Evolutionary conservation across 2,797 vertebrate genomes (phyloP).

Genomic region (Pangasius krempfi): DNA sequence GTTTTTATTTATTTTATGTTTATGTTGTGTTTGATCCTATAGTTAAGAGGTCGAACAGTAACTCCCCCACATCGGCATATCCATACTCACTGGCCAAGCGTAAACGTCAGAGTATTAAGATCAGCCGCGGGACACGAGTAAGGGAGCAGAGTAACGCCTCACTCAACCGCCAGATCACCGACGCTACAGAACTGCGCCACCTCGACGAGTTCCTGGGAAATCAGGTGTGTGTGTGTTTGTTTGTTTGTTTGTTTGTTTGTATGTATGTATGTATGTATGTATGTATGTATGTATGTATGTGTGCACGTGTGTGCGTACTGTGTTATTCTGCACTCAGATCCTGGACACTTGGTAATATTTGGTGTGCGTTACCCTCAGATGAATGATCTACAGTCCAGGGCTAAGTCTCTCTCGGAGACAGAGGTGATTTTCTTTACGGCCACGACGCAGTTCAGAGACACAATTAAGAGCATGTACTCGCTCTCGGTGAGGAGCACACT

Average conservation of each 20-base stretch:
- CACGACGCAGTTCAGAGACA: conserved; percentile 89
- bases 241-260: no score
- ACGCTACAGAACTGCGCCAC: conserved; percentile 86
- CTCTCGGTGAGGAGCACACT: conserved; percentile 79
- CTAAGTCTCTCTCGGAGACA: conserved; percentile 80
- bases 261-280: not conserved
- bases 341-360: no score
- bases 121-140: conserved; percentile 82
- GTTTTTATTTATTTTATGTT: not conserved
- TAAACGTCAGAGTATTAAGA: conserved; percentile 74
- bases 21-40: conserved; percentile 7
- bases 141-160: conserved; percentile 80
- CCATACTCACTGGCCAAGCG: conserved; percentile 40
- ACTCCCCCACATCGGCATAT: conserved; percentile 52
- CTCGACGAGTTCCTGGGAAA: conserved; percentile 94
- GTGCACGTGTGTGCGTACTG: not conserved
- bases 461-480: conserved; percentile 93
- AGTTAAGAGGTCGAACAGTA: conserved; percentile 57
- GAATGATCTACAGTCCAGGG: conserved; percentile 81
- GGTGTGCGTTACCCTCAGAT: conserved; percentile 73
- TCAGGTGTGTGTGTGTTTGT: conserved; percentile 79
- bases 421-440: conserved; percentile 89
- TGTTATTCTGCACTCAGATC: no score
- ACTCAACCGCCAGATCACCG: conserved; percentile 83
- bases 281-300: not conserved